Base-by-base conservation (phyloP, 2,888 invertebrate species). In the Diabrotica balteata region DNA sequence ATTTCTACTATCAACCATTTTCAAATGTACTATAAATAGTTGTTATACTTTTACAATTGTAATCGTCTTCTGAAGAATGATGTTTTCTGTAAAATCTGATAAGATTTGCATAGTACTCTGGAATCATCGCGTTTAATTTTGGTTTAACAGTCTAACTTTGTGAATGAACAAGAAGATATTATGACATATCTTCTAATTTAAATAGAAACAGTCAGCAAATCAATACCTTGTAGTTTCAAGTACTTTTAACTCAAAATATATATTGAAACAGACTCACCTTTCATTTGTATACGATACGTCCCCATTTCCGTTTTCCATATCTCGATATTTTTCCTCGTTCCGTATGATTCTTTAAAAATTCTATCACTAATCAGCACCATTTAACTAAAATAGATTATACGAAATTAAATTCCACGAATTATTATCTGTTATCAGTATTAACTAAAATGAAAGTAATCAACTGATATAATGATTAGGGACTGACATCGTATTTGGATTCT, bases 251-350 rank as follows among this genome's bases (percentile, higher is more conserved):
- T 43, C 7, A 44, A 58, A 58, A 45, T 17, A 8, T 9, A 8
- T 8, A 7, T 32, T 32, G 17, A 45, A 55, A 61, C 44, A 32
- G 51, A 47, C 57, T 66, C n/a, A 69, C 69, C 69, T 69, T 53
- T 66, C 66, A 53, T 58, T 64, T 44, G 64, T 32, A 53, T 59
- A 68, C 11, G 55, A 59, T 47, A 69, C 43, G 45, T 66, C 62
- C 9, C 63, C 58, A 44, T 69, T 51, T 1, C 69, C 54, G 46
- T 66, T 63, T 43, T 66, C 66, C 69, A 69, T 69, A 57, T 51
- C 60, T 32, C 4, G 3, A 32, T 32, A 32, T 32, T 32, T 32
- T 5, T 32, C 32, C 32, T 32, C 17, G 32, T 32, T 32, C 32
- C 4, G 32, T 32, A 9, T 42, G 10, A 47, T 47, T 2, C 22